Evolutionary conservation across 2,888 invertebrate species (phyloP), one percentile per base, ranked within the genome.

Genomic region (Nomada lathburiana): DNA sequence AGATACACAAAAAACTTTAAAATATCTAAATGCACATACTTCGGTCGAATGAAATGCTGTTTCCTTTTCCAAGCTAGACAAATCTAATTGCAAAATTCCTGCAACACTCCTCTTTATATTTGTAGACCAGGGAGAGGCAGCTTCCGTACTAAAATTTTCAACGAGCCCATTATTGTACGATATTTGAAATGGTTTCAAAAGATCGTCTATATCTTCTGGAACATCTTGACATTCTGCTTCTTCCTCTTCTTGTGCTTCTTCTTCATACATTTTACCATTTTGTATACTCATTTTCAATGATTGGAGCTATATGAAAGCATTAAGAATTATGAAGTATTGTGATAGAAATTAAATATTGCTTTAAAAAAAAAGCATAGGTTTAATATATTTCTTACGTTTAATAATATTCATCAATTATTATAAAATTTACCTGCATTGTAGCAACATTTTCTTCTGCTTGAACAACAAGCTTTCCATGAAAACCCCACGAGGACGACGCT

Each of bases 91-190:
- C 47, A 96, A 94, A 83, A 96, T 95, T 20, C 96, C 95, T 0
- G 96, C 96, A 62, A 97, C 94, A 0, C 96, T 96, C 67, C 96
- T 94, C 90, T 96, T 96, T 74, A 97, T 94, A 90, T 97, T 97
- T 29, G 95, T 95, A 0, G 96, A 95, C 96, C 96, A 97, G 0
- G 96, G 95, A 87, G 82, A 81, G 23, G 96, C 96, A 44, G 79
- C 70, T 82, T 91, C 91, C 11, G 89, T 86, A 60, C 91, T 93
- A 36, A 94, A 92, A 87, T 93, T 93, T 83, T 91, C 87, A 9
- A 92, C 80, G 11, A 92, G 87, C 3, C 93, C 93, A 76, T 86
- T 86, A 16, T 87, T 88, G 57, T 93, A 92, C 9, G 86, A 83
- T 5, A 92, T 85, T 80, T 89, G 90, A 73, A 94, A 94, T 44